A percentile compares a stretch with the other conserved stretches of the same genome.
phyloP scores from a whole-genome alignment of 2,888 invertebrate species.

The Arrhopalites spinosus region DNA sequence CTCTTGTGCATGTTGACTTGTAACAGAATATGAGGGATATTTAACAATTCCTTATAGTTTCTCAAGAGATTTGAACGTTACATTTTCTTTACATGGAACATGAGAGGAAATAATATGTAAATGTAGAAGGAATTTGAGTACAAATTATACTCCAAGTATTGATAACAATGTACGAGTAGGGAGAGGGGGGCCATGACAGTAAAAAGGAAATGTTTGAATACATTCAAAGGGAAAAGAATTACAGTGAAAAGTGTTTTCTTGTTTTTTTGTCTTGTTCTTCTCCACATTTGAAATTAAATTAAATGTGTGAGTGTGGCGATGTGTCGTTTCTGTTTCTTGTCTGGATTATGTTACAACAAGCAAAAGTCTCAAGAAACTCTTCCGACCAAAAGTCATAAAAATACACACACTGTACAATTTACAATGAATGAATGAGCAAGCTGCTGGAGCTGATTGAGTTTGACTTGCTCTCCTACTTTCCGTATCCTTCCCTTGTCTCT shows the following conservation, averaged over 20 bases:
- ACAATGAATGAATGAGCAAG: slow-evolving; percentile 1
- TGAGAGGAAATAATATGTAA: too few species aligned
- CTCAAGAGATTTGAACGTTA: too few species aligned
- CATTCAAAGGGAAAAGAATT: too few species aligned
- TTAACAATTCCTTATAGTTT: too few species aligned
- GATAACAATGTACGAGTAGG: not conserved
- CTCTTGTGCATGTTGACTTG: not conserved
- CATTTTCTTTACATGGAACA: too few species aligned
- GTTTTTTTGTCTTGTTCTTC: slow-evolving; percentile 1
- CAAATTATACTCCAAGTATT: not conserved
- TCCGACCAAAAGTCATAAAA: not conserved
- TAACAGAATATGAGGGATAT: not conserved
- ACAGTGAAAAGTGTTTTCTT: not conserved
- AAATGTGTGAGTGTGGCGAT: slow-evolving; percentile 18
- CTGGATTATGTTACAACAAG: slow-evolving; percentile 28
- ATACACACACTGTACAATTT: not conserved
- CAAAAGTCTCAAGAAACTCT: not conserved
- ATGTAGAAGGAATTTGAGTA: too few species aligned
- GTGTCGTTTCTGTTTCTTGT: slow-evolving; percentile 26
- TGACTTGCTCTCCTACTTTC: not conserved
- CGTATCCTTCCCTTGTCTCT: not conserved
- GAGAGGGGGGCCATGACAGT: too few species aligned
- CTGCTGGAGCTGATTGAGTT: not conserved
- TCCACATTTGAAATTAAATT: slow-evolving; percentile 25
- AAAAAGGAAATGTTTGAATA: slow-evolving; percentile 4